These are phyloP conservation scores for Anagyrus pseudococci DNA, from an alignment of 2,888 invertebrate species.

Conservation along the genomic window DNA sequence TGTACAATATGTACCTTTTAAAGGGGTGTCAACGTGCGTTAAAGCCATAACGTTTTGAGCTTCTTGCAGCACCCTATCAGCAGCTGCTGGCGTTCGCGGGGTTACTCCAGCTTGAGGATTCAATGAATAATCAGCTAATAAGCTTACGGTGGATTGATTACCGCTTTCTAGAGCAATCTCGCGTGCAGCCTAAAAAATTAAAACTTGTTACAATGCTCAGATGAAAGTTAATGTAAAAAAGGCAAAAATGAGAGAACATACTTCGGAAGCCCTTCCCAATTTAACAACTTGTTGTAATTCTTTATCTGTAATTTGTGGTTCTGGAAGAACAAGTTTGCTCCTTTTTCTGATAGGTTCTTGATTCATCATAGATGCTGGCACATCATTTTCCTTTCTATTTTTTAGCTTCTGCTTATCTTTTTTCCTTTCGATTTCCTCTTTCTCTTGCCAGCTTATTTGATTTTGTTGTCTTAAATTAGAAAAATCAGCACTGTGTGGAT, in stretches of 20 bases:
- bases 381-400: conserved; percentile 94
- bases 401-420: conserved; percentile 96
- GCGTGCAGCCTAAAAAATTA: conserved; percentile 70
- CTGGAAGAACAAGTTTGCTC: conserved; percentile 94
- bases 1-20: conserved; percentile 70
- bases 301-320: conserved; percentile 94
- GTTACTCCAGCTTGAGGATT: conserved; percentile 73
- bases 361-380: conserved; percentile 87
- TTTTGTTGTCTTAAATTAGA: conserved; percentile 90
- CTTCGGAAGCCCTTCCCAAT: conserved; percentile 86
- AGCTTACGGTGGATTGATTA: conserved; percentile 79
- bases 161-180: conserved; percentile 84
- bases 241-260: too few relatives aligned
- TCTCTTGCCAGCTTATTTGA: conserved; percentile 88
- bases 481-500: conserved; percentile 90
- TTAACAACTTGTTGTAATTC: conserved; percentile 92
- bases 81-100: conserved; percentile 87
- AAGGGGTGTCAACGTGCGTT: conserved; percentile 95
- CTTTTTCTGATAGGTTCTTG: conserved; percentile 91
- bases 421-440: conserved; percentile 91
- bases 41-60: conserved; percentile 99
- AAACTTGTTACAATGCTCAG: background rate
- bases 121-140: conserved; percentile 88
- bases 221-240: background rate
- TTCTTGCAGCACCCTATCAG: conserved; percentile 87